phyloP scores from a whole-genome alignment of 92 coral and sea anemone genomes.

The Umimayanthus kanabou region DNA sequence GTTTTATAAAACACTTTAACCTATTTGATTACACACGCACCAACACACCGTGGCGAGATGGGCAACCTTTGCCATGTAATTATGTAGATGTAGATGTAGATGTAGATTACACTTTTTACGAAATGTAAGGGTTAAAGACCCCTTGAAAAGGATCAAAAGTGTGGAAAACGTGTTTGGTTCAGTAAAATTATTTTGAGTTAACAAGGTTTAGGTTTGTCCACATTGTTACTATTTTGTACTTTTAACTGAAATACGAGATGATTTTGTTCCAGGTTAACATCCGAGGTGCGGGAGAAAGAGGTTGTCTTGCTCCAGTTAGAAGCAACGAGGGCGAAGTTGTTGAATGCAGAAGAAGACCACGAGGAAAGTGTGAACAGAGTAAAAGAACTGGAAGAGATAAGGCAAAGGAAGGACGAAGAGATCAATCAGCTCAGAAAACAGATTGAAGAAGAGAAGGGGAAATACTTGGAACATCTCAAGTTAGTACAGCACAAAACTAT shows the following conservation, averaged over 20 bases:
- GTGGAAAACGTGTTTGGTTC: neutral
- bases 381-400: constrained; percentile 61
- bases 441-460: constrained; percentile 68
- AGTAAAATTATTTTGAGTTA: neutral
- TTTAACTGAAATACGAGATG: neutral
- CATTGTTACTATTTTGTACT: neutral
- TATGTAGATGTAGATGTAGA: no score
- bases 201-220: neutral
- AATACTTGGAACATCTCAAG: constrained; percentile 82
- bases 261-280: constrained; percentile 51
- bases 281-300: constrained; percentile 75
- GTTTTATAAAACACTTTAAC: no score
- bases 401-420: constrained; percentile 63
- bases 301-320: constrained; percentile 71
- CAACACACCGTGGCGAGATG: no score
- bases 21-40: no score
- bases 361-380: constrained; percentile 68
- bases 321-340: constrained; percentile 73
- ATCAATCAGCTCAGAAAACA: constrained; percentile 71
- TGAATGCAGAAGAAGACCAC: constrained; percentile 80
- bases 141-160: neutral
- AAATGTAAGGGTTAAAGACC: neutral
- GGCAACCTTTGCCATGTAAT: no score
- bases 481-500: constrained; percentile 40
- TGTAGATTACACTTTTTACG: neutral